A percentile compares a stretch with the other conserved stretches of the same genome.
Conservation (phyloP, 2,797 vertebrate species). For the Esox lucius region DNA sequence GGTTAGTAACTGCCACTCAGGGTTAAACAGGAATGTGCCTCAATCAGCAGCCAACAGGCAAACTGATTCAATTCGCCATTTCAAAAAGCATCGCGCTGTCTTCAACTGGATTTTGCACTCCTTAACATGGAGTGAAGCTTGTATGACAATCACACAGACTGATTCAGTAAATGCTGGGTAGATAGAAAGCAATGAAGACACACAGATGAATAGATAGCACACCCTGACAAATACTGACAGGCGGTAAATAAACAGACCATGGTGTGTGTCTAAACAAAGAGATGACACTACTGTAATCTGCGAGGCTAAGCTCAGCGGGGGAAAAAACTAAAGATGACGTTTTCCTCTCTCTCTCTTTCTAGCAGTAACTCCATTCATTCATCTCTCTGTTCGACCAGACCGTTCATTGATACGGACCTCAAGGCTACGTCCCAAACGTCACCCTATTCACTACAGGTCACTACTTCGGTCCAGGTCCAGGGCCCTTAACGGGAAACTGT, state of each 20-base stretch:
- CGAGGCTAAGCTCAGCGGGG: conserved; percentile 16
- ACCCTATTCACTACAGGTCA: not conserved
- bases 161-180: not conserved
- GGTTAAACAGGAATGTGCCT: no score
- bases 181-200: not conserved
- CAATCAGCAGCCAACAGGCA: no score
- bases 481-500: conserved; percentile 52
- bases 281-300: conserved; percentile 15
- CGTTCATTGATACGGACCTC: conserved; percentile 73
- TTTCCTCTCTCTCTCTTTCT: conserved; percentile 42
- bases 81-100: not conserved
- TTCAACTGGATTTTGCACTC: not conserved
- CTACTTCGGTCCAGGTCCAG: not conserved
- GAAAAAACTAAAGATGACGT: conserved; percentile 23
- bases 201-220: conserved; percentile 4
- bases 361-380: conserved; percentile 59
- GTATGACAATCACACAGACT: not conserved
- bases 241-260: conserved; percentile 1
- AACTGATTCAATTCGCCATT: not conserved
- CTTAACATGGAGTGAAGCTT: not conserved
- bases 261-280: conserved; percentile 28
- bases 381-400: conserved; percentile 51
- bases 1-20: no score
- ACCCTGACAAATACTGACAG: no score
- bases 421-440: not conserved